phyloP scores from a whole-genome alignment of 2,888 invertebrate species.

The Cheilosia variabilis region DNA sequence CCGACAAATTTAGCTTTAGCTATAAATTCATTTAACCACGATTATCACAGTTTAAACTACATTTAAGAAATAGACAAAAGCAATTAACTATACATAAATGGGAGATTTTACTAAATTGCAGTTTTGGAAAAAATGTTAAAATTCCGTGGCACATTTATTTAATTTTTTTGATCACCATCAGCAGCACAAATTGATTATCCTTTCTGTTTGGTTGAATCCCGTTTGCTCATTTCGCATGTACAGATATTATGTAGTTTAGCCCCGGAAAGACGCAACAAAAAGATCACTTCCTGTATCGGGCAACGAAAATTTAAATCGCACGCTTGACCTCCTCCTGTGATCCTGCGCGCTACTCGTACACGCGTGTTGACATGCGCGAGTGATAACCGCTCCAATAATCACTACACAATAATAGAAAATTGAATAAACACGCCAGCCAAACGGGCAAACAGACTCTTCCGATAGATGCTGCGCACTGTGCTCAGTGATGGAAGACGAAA shows the following conservation, averaged over 20 bases:
- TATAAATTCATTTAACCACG: conserved; percentile 47
- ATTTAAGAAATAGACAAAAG: not conserved
- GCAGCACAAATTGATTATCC: conserved; percentile 41
- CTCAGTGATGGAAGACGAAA: conserved; percentile 74
- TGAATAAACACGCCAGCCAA: conserved; percentile 70
- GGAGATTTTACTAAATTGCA: conserved; percentile 13
- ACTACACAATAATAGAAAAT: conserved; percentile 54
- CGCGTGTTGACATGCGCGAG: conserved; percentile 71
- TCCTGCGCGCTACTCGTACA: conserved; percentile 68
- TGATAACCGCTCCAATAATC: conserved; percentile 73
- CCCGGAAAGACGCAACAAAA: conserved; percentile 49
- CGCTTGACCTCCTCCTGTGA: conserved; percentile 57
- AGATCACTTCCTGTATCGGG: conserved; percentile 37
- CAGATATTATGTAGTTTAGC: conserved; percentile 52
- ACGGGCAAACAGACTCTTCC: conserved; percentile 60
- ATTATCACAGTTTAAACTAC: conserved; percentile 61
- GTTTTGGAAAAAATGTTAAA: conserved; percentile 45
- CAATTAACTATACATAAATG: not conserved
- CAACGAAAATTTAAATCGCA: conserved; percentile 29
- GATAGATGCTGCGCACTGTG: conserved; percentile 72
- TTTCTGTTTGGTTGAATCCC: conserved; percentile 21
- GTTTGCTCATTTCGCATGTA: conserved; percentile 3
- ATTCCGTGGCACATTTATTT: conserved; percentile 14
- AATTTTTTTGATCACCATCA: not conserved
- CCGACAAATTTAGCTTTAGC: conserved; percentile 10